Evolutionary conservation across 1,140 invertebrate genomes (phyloP).

Genomic region (Sipha flava): DNA sequence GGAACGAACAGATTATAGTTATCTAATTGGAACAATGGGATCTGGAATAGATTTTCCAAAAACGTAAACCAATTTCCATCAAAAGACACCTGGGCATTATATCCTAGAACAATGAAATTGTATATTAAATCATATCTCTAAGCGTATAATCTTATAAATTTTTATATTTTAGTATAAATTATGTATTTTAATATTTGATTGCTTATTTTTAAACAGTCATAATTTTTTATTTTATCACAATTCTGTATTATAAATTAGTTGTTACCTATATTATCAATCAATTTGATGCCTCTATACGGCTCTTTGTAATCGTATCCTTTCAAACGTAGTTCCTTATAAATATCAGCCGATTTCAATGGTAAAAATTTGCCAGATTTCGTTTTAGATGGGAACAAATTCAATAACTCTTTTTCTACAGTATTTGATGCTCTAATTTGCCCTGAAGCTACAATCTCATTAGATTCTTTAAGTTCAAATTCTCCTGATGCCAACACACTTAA

Average conservation of each 20-base stretch:
- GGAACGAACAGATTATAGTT: slow-evolving; percentile 71
- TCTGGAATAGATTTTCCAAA: slow-evolving; percentile 89
- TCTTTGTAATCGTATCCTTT: slow-evolving; percentile 88
- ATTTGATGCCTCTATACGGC: slow-evolving; percentile 68
- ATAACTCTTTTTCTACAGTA: slow-evolving; percentile 50
- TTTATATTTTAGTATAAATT: too few relatives aligned
- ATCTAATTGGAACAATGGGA: slow-evolving; percentile 65
- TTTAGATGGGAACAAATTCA: slow-evolving; percentile 43
- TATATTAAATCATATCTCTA: background rate
- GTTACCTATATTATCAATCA: slow-evolving; percentile 55
- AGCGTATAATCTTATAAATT: background rate
- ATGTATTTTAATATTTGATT: too few relatives aligned
- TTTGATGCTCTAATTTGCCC: slow-evolving; percentile 63
- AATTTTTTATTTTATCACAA: too few relatives aligned
- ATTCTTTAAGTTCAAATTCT: slow-evolving; percentile 84
- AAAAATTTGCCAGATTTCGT: slow-evolving; percentile 52
- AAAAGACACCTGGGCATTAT: slow-evolving; percentile 55
- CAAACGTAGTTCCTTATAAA: slow-evolving; percentile 87
- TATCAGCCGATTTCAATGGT: slow-evolving; percentile 52
- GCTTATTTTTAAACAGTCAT: too few relatives aligned
- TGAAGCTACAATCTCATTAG: slow-evolving; percentile 66
- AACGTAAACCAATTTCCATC: slow-evolving; percentile 82
- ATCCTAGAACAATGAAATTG: background rate
- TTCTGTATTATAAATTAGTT: background rate
- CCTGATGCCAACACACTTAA: slow-evolving; percentile 78